Conservation (phyloP, 2,797 vertebrate species). For the Poeciliopsis presidionis region DNA sequence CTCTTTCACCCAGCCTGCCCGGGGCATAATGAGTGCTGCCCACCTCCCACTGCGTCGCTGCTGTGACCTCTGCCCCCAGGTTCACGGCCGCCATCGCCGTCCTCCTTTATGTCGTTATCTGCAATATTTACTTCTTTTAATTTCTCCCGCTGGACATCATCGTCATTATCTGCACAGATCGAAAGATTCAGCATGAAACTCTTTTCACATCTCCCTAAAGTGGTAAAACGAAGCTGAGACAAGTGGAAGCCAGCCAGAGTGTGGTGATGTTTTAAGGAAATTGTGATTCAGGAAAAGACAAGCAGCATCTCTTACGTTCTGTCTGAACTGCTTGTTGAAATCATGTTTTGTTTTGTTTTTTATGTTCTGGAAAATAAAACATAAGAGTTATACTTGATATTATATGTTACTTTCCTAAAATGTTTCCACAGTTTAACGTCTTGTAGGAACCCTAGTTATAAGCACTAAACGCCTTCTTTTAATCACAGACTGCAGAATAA, state of each 20-base stretch:
- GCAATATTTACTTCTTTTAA: conserved; percentile 80
- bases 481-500: neutral
- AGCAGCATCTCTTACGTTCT: neutral
- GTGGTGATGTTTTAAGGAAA: conserved; percentile 33
- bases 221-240: conserved; percentile 49
- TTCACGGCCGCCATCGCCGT: conserved; percentile 69
- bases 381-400: neutral
- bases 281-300: conserved; percentile 25
- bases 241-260: conserved; percentile 39
- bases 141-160: conserved; percentile 60
- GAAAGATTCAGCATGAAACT: conserved; percentile 28
- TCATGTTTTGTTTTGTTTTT: neutral
- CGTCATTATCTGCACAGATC: conserved; percentile 42
- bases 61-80: conserved; percentile 74
- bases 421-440: neutral
- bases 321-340: neutral
- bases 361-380: no score
- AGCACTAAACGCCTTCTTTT: neutral
- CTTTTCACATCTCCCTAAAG: conserved; percentile 33
- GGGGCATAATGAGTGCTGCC: conserved; percentile 74
- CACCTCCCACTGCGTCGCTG: conserved; percentile 63
- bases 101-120: conserved; percentile 81
- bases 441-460: no score
- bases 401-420: neutral
- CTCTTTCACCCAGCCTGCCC: conserved; percentile 69